Evolutionary conservation across 2,888 invertebrate genomes (phyloP), one percentile per base, ranked within the genome.

Genomic region (Trisateles emortualis): DNA sequence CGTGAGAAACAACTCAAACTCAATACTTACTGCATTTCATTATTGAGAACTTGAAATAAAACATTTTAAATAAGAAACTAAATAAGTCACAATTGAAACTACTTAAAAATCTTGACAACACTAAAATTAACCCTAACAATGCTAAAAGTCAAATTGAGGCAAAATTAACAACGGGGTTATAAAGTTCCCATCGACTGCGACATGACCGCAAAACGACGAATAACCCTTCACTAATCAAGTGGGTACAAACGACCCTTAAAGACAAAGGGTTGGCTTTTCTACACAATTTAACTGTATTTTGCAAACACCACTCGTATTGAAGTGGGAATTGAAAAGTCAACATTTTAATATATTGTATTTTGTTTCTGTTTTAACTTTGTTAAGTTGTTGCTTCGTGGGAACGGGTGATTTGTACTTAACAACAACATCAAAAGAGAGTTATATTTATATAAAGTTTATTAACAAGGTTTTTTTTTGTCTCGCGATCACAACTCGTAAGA

Each of bases 231-330:
- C 68, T 81, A 79, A 84, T 84, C 76, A 81, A 86, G 84, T 76
- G 79, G 76, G 71, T 33, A 33, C 32, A 24, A 57, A 14, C 49
- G 59, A 66, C 68, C 68, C 72, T 77, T 65, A 63, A 78, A 88
- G 84, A 88, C 88, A 89, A 90, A 85, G 79, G 84, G 76, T 74
- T 76, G 70, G 64, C 73, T 72, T 74, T 80, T 78, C 80, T 76
- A 80, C 79, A 81, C 80, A 76, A 84, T 88, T 90, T 84, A 85
- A 78, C 78, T 76, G 81, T 90, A 89, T 90, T 90, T 91, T 88
- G 89, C 82, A 90, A 90, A 90, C 91, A 90, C 76, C 85, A 68
- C 87, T 84, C 68, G 52, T 72, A 62, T 59, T 74, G 68, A 76
- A 87, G 83, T 66, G 75, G 74, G 71, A 67, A 77, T 79, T 73